phyloP scores from a whole-genome alignment of 2,888 invertebrate species.

The Mimachlamys varia region DNA sequence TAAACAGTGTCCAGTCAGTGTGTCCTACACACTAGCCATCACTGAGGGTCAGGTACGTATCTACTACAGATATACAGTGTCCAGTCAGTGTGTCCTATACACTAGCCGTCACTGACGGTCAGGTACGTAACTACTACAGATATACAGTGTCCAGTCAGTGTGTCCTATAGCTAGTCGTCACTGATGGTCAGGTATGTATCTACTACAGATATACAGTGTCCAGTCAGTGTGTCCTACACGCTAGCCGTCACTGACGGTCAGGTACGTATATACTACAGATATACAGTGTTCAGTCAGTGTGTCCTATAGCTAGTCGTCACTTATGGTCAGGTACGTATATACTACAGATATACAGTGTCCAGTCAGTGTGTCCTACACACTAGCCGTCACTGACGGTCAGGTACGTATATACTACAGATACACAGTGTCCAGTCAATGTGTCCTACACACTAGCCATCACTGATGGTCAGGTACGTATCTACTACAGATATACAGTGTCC shows the following conservation, averaged over 20 bases:
- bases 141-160: conserved; percentile 74
- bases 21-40: conserved; percentile 81
- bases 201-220: conserved; percentile 81
- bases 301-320: conserved; percentile 84
- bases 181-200: conserved; percentile 83
- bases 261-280: too few relatives aligned
- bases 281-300: too few relatives aligned
- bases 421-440: too few relatives aligned
- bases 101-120: conserved; percentile 84
- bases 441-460: conserved; percentile 83
- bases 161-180: conserved; percentile 81
- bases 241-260: too few relatives aligned
- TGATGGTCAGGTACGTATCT: conserved; percentile 83
- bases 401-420: conserved; percentile 79
- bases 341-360: too few relatives aligned
- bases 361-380: conserved; percentile 82
- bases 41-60: conserved; percentile 84
- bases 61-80: not conserved
- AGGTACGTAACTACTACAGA: conserved; percentile 62
- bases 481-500: not conserved
- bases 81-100: conserved; percentile 65
- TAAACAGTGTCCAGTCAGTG: too few relatives aligned
- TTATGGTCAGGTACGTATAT: conserved; percentile 84
- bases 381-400: conserved; percentile 84
- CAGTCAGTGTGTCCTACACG: too few relatives aligned